Base-by-base conservation (phyloP, 2,888 invertebrate species). In the Lordiphosa andalusiaca region DNA sequence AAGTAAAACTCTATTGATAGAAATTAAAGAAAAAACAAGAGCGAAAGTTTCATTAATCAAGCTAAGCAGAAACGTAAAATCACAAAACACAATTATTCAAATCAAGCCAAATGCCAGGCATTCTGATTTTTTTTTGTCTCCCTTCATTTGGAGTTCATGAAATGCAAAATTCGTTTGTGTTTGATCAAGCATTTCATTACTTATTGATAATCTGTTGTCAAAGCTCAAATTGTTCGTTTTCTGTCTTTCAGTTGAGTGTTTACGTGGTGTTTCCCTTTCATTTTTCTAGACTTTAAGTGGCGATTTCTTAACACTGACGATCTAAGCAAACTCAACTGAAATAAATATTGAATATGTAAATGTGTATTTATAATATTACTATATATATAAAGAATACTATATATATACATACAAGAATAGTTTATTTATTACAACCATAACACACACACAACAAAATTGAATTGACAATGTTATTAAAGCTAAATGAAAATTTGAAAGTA, bases 331-430 rank as follows among this genome's bases (percentile, higher is more conserved):
- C 40, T 12, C 35, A 73, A 82, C 71, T 82, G 71, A 67, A 61
- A 64, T 71, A 69, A 84, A 85, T 80, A 80, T 77, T 76, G 68
- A 73, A 85, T 78, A 82, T 84, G 83, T 85, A 84, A 84, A 84
- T 84, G 83, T 84, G 83, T 84, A 84, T 82, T 75, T 82, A 77
- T 70, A 69, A 64, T 53, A 66, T 39, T 67, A 65, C 56, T 55
- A 66, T 49, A 69, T 66, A 56, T 40, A 53, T 46, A 57, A 52
- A 30, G 12, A 23, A 42, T 51, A 49, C 53, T 67, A 67, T 67
- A 67, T 52, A 67, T 57, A 67, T 50, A 67, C 61, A 58, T 47
- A 47, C 4, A 61, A 56, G 61, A 56, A 46, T 63, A 63, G 63
- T 64, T 67, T 65, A 71, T 67, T 66, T 41, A 56, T 41, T 66